Conservation (phyloP, 2,797 vertebrate genomes). For the Manis pentadactyla region DNA sequence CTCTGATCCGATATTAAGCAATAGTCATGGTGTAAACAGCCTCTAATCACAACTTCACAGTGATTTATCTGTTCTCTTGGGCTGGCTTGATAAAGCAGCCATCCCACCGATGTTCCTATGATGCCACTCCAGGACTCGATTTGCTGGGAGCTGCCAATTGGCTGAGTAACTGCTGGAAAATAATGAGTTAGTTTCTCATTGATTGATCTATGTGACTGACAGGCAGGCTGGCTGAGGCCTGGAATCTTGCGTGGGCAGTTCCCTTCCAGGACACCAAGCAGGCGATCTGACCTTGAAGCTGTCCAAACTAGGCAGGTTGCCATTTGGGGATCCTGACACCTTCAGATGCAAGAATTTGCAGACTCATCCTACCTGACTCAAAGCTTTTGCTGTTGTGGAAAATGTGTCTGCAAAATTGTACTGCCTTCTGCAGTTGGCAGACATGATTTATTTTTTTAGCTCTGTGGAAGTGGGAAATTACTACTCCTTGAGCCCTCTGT, state of each 20-base stretch:
- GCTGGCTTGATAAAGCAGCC: not conserved
- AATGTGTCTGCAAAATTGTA: constrained; percentile 56
- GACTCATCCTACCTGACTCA: constrained; percentile 72
- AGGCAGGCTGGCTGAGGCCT: not conserved
- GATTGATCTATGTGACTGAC: constrained; percentile 61
- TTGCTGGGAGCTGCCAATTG: constrained; percentile 55
- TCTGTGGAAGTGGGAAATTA: not conserved
- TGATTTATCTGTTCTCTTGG: constrained; percentile 56
- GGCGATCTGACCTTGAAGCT: constrained; percentile 70
- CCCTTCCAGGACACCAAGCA: constrained; percentile 9
- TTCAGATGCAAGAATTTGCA: constrained; percentile 64
- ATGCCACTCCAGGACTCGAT: not conserved
- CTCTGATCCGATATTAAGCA: not conserved
- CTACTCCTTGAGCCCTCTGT: constrained; percentile 35
- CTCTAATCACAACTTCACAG: constrained; percentile 37
- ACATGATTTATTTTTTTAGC: not conserved
- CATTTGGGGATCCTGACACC: constrained; percentile 62
- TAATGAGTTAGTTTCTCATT: constrained; percentile 53
- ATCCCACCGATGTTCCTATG: not conserved
- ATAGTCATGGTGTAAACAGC: not conserved
- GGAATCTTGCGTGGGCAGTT: constrained; percentile 15
- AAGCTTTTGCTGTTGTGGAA: constrained; percentile 73
- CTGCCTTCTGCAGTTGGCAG: constrained; percentile 49
- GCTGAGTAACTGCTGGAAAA: constrained; percentile 60
- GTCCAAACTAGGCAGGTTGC: constrained; percentile 46